Evolutionary conservation across 2,797 vertebrate species (phyloP).

Genomic region (Microchirus variegatus): DNA sequence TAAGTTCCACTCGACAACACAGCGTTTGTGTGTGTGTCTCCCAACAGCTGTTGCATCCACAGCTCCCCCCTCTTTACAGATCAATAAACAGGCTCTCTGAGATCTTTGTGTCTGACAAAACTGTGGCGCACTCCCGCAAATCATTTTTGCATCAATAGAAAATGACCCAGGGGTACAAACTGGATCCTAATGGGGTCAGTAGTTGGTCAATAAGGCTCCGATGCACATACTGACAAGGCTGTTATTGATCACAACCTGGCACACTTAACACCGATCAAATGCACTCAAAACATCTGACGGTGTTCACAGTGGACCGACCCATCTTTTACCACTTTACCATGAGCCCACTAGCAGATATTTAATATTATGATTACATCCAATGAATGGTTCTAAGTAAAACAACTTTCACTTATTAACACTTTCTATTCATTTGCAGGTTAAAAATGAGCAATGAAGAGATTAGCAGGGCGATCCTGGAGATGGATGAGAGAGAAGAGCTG

Average conservation of each 20-base stretch:
- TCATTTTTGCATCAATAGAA: conserved; percentile 43
- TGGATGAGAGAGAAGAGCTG: conserved; percentile 96
- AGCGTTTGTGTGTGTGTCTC: conserved; percentile 37
- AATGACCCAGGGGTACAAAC: conserved; percentile 49
- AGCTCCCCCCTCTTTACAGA: conserved; percentile 16
- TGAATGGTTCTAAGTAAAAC: not conserved
- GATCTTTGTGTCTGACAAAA: conserved; percentile 27
- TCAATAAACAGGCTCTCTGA: conserved; percentile 62
- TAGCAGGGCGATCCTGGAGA: conserved; percentile 91
- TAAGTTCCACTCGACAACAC: conserved; percentile 40
- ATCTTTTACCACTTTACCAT: no score
- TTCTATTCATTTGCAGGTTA: conserved; percentile 77
- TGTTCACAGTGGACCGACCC: not conserved
- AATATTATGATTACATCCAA: not conserved
- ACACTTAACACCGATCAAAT: conserved; percentile 50
- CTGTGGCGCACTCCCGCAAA: conserved; percentile 33
- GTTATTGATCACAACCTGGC: conserved; percentile 61
- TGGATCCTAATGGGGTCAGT: conserved; percentile 58
- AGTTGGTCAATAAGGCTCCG: conserved; percentile 53
- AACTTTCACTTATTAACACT: not conserved
- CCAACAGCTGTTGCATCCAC: conserved; percentile 15
- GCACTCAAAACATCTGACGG: conserved; percentile 49
- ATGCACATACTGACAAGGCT: conserved; percentile 43
- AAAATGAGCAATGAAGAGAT: conserved; percentile 98
- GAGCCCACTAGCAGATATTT: no score